phyloP scores from a whole-genome alignment of 1,140 invertebrate species.

The Drosophila saltans region DNA sequence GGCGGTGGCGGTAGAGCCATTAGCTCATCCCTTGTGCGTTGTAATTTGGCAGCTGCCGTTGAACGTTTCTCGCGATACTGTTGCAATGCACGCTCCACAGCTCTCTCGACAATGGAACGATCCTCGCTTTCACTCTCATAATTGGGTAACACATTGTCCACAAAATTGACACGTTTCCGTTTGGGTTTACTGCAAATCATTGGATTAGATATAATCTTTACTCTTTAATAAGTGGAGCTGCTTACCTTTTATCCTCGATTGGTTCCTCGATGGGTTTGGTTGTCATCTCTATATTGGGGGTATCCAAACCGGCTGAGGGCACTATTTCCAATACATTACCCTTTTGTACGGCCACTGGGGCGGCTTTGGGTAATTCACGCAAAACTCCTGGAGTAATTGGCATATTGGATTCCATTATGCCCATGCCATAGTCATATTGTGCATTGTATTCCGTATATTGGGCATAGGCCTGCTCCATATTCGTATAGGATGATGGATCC shows the following conservation, averaged over 20 bases:
- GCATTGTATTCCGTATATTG: slow-evolving; percentile 58
- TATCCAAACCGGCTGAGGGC: slow-evolving; percentile 39
- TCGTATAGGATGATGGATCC: slow-evolving; percentile 57
- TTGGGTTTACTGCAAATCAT: slow-evolving; percentile 55
- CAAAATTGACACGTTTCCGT: slow-evolving; percentile 74
- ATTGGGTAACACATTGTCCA: slow-evolving; percentile 71
- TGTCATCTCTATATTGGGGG: not conserved
- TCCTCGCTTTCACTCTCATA: slow-evolving; percentile 76
- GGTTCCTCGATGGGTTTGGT: slow-evolving; percentile 24
- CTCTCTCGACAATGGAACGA: slow-evolving; percentile 47
- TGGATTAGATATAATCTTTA: too few relatives aligned
- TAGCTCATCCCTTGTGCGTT: slow-evolving; percentile 52
- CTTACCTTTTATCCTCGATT: slow-evolving; percentile 47
- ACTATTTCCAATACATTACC: slow-evolving; percentile 81
- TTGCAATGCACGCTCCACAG: slow-evolving; percentile 50
- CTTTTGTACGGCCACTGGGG: slow-evolving; percentile 75
- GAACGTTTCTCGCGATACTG: slow-evolving; percentile 36
- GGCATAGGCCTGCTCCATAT: slow-evolving; percentile 62
- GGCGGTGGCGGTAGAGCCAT: slow-evolving; percentile 50
- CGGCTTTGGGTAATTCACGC: slow-evolving; percentile 54
- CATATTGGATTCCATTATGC: slow-evolving; percentile 25
- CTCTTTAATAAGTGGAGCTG: too few relatives aligned
- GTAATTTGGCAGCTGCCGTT: slow-evolving; percentile 43
- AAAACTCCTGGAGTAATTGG: slow-evolving; percentile 29
- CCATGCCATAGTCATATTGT: slow-evolving; percentile 21